Conservation (phyloP, 2,888 invertebrate genomes). For the Scaptomyza tumidula region DNA sequence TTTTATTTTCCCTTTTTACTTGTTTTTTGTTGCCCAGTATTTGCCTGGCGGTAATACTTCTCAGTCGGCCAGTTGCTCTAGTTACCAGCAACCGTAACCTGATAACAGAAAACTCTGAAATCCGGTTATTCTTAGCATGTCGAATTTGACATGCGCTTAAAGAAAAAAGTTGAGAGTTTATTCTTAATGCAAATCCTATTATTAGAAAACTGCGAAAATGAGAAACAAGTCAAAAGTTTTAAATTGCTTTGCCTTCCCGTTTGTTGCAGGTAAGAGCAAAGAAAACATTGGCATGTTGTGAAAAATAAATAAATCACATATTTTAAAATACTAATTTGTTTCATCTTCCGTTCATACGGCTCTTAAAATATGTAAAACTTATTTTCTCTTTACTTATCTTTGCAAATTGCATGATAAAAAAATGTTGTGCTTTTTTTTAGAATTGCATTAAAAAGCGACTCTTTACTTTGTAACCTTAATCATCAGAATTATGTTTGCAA, state of each 20-base stretch:
- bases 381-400: neutral
- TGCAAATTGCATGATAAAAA: constrained; percentile 1
- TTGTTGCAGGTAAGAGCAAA: neutral
- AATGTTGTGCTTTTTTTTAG: neutral
- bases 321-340: too few species aligned
- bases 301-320: neutral
- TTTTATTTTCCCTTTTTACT: constrained; percentile 29
- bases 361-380: neutral
- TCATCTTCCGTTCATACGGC: too few species aligned
- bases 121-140: constrained; percentile 36
- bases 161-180: constrained; percentile 6
- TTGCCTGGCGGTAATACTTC: constrained; percentile 49
- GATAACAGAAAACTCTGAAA: constrained; percentile 47
- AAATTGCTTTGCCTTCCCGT: neutral
- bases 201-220: constrained; percentile 8
- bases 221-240: too few species aligned
- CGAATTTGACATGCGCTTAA: constrained; percentile 32
- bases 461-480: constrained; percentile 30
- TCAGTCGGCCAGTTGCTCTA: constrained; percentile 52
- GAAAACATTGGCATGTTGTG: neutral
- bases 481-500: constrained; percentile 44
- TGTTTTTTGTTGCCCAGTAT: constrained; percentile 25
- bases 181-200: constrained; percentile 13
- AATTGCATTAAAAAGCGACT: neutral
- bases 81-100: constrained; percentile 61